Conservation (phyloP, 2,888 invertebrate genomes). For the Labia minor region DNA sequence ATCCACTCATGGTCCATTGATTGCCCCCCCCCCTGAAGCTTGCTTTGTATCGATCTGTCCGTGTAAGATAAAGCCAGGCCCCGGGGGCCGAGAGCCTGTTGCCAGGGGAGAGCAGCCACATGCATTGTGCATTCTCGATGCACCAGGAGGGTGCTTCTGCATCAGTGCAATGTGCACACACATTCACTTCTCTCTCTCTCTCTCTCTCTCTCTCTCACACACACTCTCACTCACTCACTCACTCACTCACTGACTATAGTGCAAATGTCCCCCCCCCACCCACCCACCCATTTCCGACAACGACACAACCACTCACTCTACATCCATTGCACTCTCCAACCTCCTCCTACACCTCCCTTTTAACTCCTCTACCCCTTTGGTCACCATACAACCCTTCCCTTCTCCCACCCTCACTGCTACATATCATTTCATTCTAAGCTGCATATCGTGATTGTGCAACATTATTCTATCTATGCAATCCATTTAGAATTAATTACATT, state of each 20-base stretch:
- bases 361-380: too few species aligned
- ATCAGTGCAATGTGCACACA: background rate
- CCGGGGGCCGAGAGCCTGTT: conserved; percentile 7
- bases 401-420: background rate
- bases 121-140: conserved; percentile 5
- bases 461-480: conserved; percentile 13
- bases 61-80: conserved; percentile 7
- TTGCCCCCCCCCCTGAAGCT: background rate
- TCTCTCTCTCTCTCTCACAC: too few species aligned
- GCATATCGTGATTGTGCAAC: conserved; percentile 13
- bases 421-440: conserved; percentile 13
- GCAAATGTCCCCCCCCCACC: background rate
- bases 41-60: background rate
- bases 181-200: background rate
- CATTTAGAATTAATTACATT: conserved; percentile 5
- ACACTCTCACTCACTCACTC: too few species aligned
- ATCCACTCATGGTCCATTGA: background rate
- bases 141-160: background rate
- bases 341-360: too few species aligned
- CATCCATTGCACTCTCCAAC: too few species aligned
- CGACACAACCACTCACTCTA: too few species aligned
- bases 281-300: background rate
- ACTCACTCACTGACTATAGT: too few species aligned
- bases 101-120: background rate
- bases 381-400: too few species aligned